Base-by-base conservation (phyloP, 2,888 invertebrate genomes). In the Tridacna crocea region DNA sequence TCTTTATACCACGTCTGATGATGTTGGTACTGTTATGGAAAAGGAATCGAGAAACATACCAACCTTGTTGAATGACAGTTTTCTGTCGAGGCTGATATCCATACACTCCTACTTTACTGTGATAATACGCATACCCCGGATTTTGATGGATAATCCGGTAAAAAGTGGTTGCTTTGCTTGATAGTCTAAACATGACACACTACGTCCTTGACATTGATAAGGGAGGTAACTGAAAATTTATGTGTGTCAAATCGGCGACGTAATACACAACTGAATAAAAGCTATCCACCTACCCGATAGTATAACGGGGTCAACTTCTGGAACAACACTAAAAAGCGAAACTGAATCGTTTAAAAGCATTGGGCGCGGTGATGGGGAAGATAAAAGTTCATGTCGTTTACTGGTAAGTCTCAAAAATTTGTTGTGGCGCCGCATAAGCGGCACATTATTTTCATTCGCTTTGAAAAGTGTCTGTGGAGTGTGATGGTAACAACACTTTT, bases 81-180 rank as follows among this genome's bases (percentile, higher is more conserved):
- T 26, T 55, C 46, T 73, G 61, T 26, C 51, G 65, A n/a, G 76
- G 77, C 72, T 72, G 26, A 51, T 73, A 80, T 27, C 90, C 89
- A 81, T 87, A 89, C 12, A 87, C 89, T 3, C 89, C 90, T 13
- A 83, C 47, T 63, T 87, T 88, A n/a, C 88, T 87, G 79, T 90
- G 89, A 72, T 88, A 90, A 13, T 66, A 74, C 46, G 79, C 19
- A 47, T 17, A 10, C 6, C n/a, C 12, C 15, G 63, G 60, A 17
- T 26, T 47, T 17, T 61, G 27, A 3, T 63, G 46, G 19, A 60
- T 47, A 17, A 60, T 36, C 60, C 74, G 36, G 3, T 46, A 46
- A 22, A 74, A 61, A 63, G 11, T 1, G 2, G 60, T 4, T 19
- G 60, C 17, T 47, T 13, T 46, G 36, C 47, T 22, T 46, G 22